Evolutionary conservation across 1,140 invertebrate species (phyloP).

Genomic region (Brachionus paranguensis): DNA sequence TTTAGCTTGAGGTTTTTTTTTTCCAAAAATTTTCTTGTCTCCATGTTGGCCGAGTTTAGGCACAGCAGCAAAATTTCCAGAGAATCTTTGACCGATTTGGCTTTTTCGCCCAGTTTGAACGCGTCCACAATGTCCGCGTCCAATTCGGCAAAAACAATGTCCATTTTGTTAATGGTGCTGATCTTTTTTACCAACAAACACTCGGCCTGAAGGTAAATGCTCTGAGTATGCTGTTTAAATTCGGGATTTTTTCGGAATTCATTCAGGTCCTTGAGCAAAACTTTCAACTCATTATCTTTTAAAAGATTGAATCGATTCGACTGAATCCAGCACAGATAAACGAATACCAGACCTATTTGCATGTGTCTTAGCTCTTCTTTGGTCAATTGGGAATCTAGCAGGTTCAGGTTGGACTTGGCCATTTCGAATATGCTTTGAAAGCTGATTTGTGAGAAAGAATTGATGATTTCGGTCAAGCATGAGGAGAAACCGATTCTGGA

Average conservation of each 20-base stretch:
- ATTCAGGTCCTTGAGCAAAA: not conserved
- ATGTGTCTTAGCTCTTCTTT: slow-evolving; percentile 32
- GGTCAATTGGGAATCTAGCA: not conserved
- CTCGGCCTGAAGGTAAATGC: slow-evolving; percentile 16
- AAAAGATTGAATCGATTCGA: not conserved
- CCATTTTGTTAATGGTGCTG: not conserved
- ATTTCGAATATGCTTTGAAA: slow-evolving; percentile 8
- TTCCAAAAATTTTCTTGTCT: not conserved
- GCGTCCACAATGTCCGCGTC: not conserved
- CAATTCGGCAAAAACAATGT: not conserved
- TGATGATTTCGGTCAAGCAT: slow-evolving; percentile 12
- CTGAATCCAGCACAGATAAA: slow-evolving; percentile 21
- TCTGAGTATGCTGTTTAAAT: slow-evolving; percentile 9
- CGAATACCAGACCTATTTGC: slow-evolving; percentile 38
- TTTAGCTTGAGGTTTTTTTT: slow-evolving; percentile 18
- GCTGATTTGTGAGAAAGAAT: not conserved
- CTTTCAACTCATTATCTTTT: not conserved
- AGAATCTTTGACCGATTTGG: not conserved
- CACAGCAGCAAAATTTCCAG: not conserved
- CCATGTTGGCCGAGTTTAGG: not conserved
- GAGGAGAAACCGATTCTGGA: slow-evolving; percentile 12
- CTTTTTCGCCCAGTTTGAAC: not conserved
- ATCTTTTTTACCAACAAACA: not conserved
- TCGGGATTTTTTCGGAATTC: not conserved
- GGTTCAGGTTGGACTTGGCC: not conserved